Conservation (phyloP, 2,888 invertebrate species). For the Candidula unifasciata region DNA sequence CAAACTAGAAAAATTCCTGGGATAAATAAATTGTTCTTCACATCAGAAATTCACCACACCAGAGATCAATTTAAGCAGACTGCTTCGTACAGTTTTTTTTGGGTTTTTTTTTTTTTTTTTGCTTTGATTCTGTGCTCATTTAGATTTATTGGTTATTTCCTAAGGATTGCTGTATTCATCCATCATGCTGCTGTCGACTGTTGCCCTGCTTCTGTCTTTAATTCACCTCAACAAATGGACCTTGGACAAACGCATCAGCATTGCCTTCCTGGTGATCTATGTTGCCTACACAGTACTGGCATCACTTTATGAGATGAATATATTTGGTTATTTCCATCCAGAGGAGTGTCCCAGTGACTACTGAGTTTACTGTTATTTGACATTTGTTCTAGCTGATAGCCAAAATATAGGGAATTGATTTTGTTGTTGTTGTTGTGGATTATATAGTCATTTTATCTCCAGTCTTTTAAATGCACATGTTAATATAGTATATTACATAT, state of each 20-base stretch:
- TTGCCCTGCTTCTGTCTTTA: conserved; percentile 91
- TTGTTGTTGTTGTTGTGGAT: background rate
- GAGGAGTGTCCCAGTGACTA: conserved; percentile 82
- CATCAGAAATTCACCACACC: no score
- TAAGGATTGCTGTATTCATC: conserved; percentile 94
- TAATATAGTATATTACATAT: no score
- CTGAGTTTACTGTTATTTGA: conserved; percentile 40
- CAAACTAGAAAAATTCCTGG: no score
- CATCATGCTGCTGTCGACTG: conserved; percentile 92
- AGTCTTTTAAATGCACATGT: no score
- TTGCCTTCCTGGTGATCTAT: conserved; percentile 94
- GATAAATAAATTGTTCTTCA: no score
- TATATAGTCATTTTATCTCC: no score
- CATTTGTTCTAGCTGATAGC: background rate
- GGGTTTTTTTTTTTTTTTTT: no score
- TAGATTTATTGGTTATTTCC: conserved; percentile 59
- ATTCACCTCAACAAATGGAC: conserved; percentile 97
- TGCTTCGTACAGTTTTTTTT: no score
- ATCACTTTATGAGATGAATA: conserved; percentile 94
- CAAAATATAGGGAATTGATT: background rate
- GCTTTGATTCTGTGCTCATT: no score
- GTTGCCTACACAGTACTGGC: conserved; percentile 91
- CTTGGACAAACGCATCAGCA: conserved; percentile 91
- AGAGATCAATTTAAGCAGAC: no score
- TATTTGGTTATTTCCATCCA: conserved; percentile 93